Evolutionary conservation across 2,113 vertebrate genomes (phyloP), one percentile per base, ranked within the genome.

Genomic region (Elephantulus edwardii): DNA sequence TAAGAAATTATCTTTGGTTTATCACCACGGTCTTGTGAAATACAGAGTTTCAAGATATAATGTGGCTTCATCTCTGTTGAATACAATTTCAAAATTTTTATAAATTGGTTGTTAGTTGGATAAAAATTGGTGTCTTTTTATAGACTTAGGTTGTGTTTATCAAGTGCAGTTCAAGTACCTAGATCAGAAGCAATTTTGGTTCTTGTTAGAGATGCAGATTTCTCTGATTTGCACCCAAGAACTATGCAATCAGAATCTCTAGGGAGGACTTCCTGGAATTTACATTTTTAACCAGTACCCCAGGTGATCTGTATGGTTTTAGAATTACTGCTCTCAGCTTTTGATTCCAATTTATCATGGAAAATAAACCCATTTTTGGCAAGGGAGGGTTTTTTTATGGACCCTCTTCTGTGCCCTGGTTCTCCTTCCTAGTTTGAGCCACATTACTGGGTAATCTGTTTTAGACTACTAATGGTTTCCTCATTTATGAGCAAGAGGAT

Each of bases 401-500:
- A 42, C 8, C 68, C 54, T 70, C 2, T 82, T 80, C 40, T 66
- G 28, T 88, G 40, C 8, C 8, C 19, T 46, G 12, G 24, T 76
- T 11, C 0, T 88, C 40, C 42, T 28, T 62, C 5, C 30, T 8
- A n/a, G n/a, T n/a, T n/a, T n/a, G 30, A 75, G 33, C 24, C 77
- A 76, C 52, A 38, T 50, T 64, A 48, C 19, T 58, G 26, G 24
- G 13, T 48, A 93, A 13, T 12, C 22, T 33, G 12, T 60, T 20
- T 50, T 54, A 88, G 83, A 89, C 82, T 88, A 80, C 35, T 35
- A 68, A 87, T 62, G n/a, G 40, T 24, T 54, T 71, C 79, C 20
- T 54, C 90, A 40, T 77, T 77, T 93, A 77, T 83, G 68, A 79
- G 28, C 64, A 83, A 82, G 56, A 62, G 48, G 28, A 78, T 62